phyloP scores from a whole-genome alignment of 2,888 invertebrate species.

The Pyrrhosoma nymphula region DNA sequence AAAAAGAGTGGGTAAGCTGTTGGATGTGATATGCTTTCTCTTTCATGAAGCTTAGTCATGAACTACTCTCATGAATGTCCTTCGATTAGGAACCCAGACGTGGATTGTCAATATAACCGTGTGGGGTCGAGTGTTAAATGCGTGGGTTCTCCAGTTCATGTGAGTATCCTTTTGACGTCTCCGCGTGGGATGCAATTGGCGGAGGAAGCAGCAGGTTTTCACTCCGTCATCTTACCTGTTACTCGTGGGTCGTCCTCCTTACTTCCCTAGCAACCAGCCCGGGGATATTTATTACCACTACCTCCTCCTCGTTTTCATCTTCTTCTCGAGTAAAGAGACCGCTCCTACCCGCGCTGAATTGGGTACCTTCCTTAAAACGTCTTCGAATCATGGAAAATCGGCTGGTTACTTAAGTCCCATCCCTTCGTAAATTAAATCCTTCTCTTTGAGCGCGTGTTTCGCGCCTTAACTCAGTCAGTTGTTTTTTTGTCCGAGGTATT shows the following conservation, averaged over 20 bases:
- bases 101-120: neutral
- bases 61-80: neutral
- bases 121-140: neutral
- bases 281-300: neutral
- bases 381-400: too few relatives aligned
- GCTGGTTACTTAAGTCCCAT: too few relatives aligned
- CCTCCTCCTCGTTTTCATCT: neutral
- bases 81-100: neutral
- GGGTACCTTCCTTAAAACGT: neutral
- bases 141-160: neutral
- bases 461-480: too few relatives aligned
- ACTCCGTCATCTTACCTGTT: neutral
- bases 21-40: neutral
- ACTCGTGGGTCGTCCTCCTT: neutral
- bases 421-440: too few relatives aligned
- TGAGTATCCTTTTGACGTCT: neutral
- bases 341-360: neutral
- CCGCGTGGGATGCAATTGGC: neutral
- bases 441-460: neutral
- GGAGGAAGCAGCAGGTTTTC: neutral
- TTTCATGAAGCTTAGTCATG: neutral
- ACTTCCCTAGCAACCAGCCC: neutral
- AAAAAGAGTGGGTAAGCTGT: neutral
- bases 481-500: too few relatives aligned
- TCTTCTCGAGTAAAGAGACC: neutral